Conservation (phyloP, 2,888 invertebrate species). For the Halocaridina rubra region DNA sequence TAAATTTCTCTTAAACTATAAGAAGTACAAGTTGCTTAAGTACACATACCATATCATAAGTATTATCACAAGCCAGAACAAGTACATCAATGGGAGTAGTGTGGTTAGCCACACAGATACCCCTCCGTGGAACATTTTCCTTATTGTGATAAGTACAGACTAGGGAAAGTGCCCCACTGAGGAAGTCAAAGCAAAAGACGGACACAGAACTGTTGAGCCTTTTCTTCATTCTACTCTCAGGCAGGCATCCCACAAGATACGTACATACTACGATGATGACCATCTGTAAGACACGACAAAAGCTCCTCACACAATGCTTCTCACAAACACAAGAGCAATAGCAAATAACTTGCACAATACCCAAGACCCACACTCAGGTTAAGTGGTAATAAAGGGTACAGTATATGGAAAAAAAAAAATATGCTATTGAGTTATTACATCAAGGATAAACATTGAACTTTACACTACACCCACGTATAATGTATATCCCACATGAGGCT, state of each 20-base stretch:
- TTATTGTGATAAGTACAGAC: slow-evolving; percentile 88
- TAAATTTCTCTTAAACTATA: no score
- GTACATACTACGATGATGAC: slow-evolving; percentile 88
- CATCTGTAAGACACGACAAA: slow-evolving; percentile 74
- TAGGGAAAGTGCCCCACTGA: slow-evolving; percentile 90
- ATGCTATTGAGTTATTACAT: no score
- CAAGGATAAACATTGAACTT: no score
- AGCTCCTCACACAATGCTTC: no score
- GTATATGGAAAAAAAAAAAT: no score
- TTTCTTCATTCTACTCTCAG: slow-evolving; percentile 82
- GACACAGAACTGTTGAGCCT: slow-evolving; percentile 83
- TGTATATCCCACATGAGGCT: no score
- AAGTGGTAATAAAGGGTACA: no score
- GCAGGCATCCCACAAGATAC: slow-evolving; percentile 85
- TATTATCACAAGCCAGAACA: slow-evolving; percentile 95
- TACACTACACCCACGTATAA: no score
- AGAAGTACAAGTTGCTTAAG: no score
- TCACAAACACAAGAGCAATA: no score
- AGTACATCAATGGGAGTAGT: slow-evolving; percentile 98
- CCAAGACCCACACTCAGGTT: no score
- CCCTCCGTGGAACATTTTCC: slow-evolving; percentile 83
- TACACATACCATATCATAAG: slow-evolving; percentile 92
- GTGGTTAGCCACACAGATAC: slow-evolving; percentile 98
- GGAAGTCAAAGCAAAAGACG: slow-evolving; percentile 90
- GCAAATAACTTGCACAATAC: no score